A percentile compares a stretch with the other conserved stretches of the same genome.
These are phyloP conservation scores for Brachyhypopomus occidentalis DNA, from an alignment of 2,113 vertebrate species.

Conservation along the genomic window DNA sequence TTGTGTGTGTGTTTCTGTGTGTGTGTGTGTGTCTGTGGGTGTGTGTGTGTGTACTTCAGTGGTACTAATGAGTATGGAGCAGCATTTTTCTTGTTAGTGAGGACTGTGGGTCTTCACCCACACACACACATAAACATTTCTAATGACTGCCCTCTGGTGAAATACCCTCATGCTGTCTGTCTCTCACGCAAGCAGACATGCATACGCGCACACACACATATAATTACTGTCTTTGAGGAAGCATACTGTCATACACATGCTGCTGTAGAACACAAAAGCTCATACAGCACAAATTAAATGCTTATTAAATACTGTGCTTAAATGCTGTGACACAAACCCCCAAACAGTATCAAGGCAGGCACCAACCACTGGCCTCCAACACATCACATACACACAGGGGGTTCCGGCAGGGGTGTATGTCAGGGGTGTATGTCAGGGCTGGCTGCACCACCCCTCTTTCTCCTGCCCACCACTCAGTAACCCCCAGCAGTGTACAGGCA, in stretches of 20 bases:
- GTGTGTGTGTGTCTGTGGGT: constrained; percentile 46
- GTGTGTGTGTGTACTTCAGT: constrained; percentile 35
- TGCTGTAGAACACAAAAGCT: constrained; percentile 29
- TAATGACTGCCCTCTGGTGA: constrained; percentile 25
- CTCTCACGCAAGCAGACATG: constrained; percentile 20
- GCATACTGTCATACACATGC: constrained; percentile 24
- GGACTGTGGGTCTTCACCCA: not conserved
- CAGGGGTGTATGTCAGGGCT: too few species aligned
- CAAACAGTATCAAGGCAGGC: constrained; percentile 43
- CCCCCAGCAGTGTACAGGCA: too few species aligned
- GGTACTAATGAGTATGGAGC: constrained; percentile 50
- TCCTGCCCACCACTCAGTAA: too few species aligned
- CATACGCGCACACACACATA: constrained; percentile 39
- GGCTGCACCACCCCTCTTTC: not conserved
- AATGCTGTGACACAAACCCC: constrained; percentile 47
- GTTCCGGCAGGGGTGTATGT: too few species aligned
- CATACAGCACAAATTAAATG: constrained; percentile 38
- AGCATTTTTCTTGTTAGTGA: constrained; percentile 45
- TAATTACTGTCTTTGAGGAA: constrained; percentile 27
- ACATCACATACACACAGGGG: not conserved
- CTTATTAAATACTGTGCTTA: constrained; percentile 46
- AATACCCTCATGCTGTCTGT: constrained; percentile 7
- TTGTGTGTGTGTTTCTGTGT: constrained; percentile 36
- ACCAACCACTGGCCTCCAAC: constrained; percentile 19
- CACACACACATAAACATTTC: constrained; percentile 5